Evolutionary conservation across 92 coral and sea anemone genomes (phyloP).

Genomic region (Blastomussa wellsi): DNA sequence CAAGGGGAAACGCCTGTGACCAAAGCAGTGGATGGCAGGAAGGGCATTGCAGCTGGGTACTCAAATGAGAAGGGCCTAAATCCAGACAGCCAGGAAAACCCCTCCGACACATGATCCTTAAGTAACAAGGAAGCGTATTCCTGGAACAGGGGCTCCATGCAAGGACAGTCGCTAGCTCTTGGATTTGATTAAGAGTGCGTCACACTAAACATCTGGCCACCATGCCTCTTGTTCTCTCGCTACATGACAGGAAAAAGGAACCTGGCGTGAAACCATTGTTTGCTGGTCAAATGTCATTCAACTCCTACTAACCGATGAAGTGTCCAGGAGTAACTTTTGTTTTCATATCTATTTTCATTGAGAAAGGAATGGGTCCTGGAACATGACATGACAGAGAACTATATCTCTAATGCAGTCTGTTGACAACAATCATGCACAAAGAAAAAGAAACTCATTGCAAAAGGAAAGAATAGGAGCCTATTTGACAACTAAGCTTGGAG

Average conservation of each 20-base stretch:
- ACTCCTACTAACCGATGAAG: neutral
- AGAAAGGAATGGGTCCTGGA: neutral
- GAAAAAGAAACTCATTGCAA: neutral
- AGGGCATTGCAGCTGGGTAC: conserved; percentile 89
- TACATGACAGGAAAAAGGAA: neutral
- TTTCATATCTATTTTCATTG: neutral
- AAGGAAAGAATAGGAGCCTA: neutral
- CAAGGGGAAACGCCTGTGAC: conserved; percentile 79
- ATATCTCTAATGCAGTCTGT: neutral
- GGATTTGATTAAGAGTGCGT: neutral
- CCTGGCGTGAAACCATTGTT: neutral
- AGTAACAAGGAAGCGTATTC: neutral
- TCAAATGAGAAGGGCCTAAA: conserved; percentile 59
- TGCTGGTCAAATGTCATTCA: neutral
- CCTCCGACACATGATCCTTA: conserved; percentile 13
- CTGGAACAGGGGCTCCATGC: neutral
- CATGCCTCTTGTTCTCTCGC: neutral
- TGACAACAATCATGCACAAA: neutral
- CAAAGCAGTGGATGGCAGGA: conserved; percentile 77
- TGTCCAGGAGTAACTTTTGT: neutral
- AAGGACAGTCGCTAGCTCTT: neutral
- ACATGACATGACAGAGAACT: neutral
- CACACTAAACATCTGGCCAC: neutral
- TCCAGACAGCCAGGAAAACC: conserved; percentile 1
- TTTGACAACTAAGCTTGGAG: neutral